Evolutionary conservation across 2,888 invertebrate genomes (phyloP).

Genomic region (Oscheius sp.): DNA sequence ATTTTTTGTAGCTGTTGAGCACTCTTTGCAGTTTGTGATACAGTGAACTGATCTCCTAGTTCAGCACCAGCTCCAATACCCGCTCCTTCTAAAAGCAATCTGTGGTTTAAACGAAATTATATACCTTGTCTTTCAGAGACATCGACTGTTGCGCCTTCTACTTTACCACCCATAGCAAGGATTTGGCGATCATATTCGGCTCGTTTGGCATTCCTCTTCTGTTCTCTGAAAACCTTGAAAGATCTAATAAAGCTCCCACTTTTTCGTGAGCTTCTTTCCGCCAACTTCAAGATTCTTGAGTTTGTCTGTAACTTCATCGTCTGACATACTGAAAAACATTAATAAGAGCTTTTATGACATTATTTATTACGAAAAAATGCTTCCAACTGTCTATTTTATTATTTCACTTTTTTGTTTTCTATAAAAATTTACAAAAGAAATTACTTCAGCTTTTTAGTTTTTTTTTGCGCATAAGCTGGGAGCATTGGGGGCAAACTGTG

Average conservation of each 20-base stretch:
- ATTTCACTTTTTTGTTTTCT: too few relatives aligned
- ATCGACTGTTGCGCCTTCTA: conserved; percentile 41
- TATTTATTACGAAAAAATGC: too few relatives aligned
- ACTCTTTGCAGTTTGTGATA: conserved; percentile 81
- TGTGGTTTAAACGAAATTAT: not conserved
- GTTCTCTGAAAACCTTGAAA: conserved; percentile 48
- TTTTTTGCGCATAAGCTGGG: too few relatives aligned
- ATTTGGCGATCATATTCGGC: conserved; percentile 63
- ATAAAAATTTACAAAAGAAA: too few relatives aligned
- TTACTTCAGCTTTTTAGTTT: too few relatives aligned
- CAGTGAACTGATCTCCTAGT: conserved; percentile 90
- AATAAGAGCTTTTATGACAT: too few relatives aligned
- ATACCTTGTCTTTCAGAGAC: conserved; percentile 18
- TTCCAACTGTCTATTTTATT: too few relatives aligned
- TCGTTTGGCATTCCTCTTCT: conserved; percentile 52
- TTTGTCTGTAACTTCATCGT: conserved; percentile 26
- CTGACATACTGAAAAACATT: conserved; percentile 30
- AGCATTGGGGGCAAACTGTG: too few relatives aligned
- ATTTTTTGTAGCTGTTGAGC: conserved; percentile 77
- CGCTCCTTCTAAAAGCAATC: conserved; percentile 36
- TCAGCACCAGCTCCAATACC: conserved; percentile 74
- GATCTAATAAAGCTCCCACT: conserved; percentile 36
- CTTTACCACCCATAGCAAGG: conserved; percentile 64
- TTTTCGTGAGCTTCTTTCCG: conserved; percentile 42
- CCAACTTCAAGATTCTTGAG: conserved; percentile 26